Evolutionary conservation across 2,113 vertebrate genomes (phyloP), one percentile per base, ranked within the genome.

Genomic region (Pantherophis guttatus): DNA sequence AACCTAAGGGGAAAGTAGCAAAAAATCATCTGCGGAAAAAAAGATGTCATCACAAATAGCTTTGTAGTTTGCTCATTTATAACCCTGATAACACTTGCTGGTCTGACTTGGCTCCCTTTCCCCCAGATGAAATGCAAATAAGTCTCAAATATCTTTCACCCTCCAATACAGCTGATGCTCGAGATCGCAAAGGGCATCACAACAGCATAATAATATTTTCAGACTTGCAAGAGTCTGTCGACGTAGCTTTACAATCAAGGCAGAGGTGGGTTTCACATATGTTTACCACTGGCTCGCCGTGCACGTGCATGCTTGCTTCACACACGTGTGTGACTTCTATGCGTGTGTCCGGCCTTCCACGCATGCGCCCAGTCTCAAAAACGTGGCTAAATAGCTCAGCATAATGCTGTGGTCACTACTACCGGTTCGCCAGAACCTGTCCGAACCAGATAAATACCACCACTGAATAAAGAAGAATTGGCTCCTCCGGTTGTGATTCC

Each of bases 21-120:
- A 53, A 29, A 17, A 48, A 19, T 90, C 55, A 87, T 65, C n/a
- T 81, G 86, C 55, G 89, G 39, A 95, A 92, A 93, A 94, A 94
- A 0, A 0, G 59, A 65, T 58, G 88, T 3, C 1, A 95, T 92
- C 86, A 15, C 87, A 55, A 88, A 75, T 44, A 75, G 59, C 44
- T 92, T 93, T 94, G 58, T 26, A 65, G 44, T 39, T 44, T 21
- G 91, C 92, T 53, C 88, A 93, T 93, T 94, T 92, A 88, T 75
- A 93, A 54, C 39, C 15, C 86, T 54, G 55, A 87, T 92, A 93
- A 2, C 55, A 88, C 26, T 54, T 75, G 65, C 65, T 88, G 94
- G 39, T 85, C 92, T 21, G 26, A 33, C 65, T 90, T 6, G 90
- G 87, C 65, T 94, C 94, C 90, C 55, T 48, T 90, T 23, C 44